These are phyloP conservation scores for Seriola rivoliana DNA, from an alignment of 2,113 vertebrate species.

Conservation along the genomic window DNA sequence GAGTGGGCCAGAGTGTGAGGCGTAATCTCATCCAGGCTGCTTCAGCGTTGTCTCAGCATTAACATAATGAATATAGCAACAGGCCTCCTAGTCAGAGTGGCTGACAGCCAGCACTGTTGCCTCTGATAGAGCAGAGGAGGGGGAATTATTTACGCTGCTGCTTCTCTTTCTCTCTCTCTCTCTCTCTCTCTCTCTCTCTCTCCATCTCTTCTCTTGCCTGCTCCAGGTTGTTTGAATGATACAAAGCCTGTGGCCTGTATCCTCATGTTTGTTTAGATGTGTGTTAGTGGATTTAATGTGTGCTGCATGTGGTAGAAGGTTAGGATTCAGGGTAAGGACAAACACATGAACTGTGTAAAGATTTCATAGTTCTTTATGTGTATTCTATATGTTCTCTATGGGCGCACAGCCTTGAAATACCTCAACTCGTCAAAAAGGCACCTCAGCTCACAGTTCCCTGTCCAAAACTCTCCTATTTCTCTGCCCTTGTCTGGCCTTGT, in stretches of 20 bases:
- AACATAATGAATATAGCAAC: slow-evolving; percentile 73
- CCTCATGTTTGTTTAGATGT: slow-evolving; percentile 49
- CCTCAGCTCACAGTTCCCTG: slow-evolving; percentile 8
- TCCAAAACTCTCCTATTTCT: slow-evolving; percentile 2
- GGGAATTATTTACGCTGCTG: slow-evolving; percentile 56
- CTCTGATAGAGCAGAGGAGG: slow-evolving; percentile 52
- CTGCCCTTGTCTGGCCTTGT: slow-evolving; percentile 1
- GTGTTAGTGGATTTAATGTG: slow-evolving; percentile 25
- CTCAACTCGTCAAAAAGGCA: not conserved
- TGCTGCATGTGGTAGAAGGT: slow-evolving; percentile 25
- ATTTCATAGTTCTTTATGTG: slow-evolving; percentile 47
- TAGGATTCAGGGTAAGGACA: slow-evolving; percentile 18
- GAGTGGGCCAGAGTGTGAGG: slow-evolving; percentile 53
- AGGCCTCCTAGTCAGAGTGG: slow-evolving; percentile 55
- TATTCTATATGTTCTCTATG: not conserved
- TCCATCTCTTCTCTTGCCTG: slow-evolving; percentile 28
- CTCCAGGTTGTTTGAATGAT: slow-evolving; percentile 60
- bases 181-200: not conserved
- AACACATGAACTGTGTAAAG: not conserved
- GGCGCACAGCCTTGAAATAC: slow-evolving; percentile 16
- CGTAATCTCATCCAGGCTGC: slow-evolving; percentile 70
- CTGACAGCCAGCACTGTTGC: slow-evolving; percentile 54
- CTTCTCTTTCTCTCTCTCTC: slow-evolving; percentile 15
- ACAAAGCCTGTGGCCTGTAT: slow-evolving; percentile 40
- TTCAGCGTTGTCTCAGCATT: slow-evolving; percentile 69